Evolutionary conservation across 1,140 invertebrate genomes (phyloP).

Genomic region (Diorhabda sublineata): DNA sequence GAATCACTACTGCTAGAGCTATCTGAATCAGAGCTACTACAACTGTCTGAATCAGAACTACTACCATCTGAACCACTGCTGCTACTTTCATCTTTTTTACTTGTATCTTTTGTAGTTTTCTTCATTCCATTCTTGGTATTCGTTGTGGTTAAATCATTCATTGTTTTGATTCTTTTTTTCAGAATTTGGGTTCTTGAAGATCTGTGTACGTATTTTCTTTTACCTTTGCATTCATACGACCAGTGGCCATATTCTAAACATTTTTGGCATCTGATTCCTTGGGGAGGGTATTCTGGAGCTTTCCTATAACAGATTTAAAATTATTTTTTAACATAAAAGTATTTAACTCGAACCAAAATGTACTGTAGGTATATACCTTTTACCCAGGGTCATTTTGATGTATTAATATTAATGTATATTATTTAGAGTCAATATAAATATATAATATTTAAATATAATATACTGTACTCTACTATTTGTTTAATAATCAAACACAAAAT

Average conservation of each 20-base stretch:
- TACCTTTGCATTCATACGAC: constrained; percentile 90
- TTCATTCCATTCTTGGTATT: constrained; percentile 11
- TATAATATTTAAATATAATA: too few species aligned
- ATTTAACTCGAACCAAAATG: too few species aligned
- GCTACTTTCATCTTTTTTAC: constrained; percentile 13
- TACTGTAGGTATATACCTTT: too few species aligned
- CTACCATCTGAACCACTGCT: constrained; percentile 22
- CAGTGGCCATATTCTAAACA: constrained; percentile 87
- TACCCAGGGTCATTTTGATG: too few species aligned
- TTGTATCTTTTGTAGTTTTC: constrained; percentile 17
- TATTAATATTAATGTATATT: too few species aligned
- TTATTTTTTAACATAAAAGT: too few species aligned
- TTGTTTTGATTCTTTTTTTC: constrained; percentile 66
- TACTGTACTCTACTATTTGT: too few species aligned
- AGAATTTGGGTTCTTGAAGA: constrained; percentile 75
- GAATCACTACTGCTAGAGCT: neutral
- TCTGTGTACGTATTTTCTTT: constrained; percentile 80
- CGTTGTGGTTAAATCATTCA: constrained; percentile 46
- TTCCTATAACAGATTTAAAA: constrained; percentile 13
- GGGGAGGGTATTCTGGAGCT: constrained; percentile 30
- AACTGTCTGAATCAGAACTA: constrained; percentile 12
- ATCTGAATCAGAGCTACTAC: constrained; percentile 8
- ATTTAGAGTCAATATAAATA: too few species aligned
- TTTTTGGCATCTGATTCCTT: constrained; percentile 81
- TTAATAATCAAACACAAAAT: too few species aligned